Percentiles rank a stretch among this genome's conserved stretches.
Conservation (phyloP, 2,888 invertebrate species). For the Pandemis corylana region DNA sequence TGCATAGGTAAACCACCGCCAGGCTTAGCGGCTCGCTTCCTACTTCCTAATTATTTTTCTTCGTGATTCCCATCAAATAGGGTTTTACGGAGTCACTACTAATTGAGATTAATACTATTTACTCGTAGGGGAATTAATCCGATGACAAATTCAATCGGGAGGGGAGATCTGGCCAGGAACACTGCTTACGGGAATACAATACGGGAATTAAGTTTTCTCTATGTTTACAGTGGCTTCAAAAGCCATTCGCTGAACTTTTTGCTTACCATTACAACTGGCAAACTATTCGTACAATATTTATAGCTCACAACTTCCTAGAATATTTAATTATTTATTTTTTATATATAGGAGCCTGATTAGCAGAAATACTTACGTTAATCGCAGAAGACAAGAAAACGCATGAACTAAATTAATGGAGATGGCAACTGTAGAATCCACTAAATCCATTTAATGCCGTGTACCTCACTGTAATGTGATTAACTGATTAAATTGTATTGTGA, state of each 20-base stretch:
- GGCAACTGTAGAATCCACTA: slow-evolving; percentile 14
- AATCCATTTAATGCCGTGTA: slow-evolving; percentile 22
- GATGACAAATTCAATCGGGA: slow-evolving; percentile 15
- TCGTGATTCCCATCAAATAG: slow-evolving; percentile 24
- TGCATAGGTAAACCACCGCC: slow-evolving; percentile 40
- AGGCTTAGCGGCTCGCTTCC: slow-evolving; percentile 26
- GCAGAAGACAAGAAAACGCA: slow-evolving; percentile 16
- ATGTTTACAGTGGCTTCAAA: background rate
- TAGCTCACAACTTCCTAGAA: background rate
- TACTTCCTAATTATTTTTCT: slow-evolving; percentile 38
- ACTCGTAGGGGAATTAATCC: slow-evolving; percentile 8
- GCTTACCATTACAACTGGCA: background rate
- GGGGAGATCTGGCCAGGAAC: background rate
- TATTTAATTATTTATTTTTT: background rate
- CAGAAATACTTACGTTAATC: slow-evolving; percentile 1
- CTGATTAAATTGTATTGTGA: slow-evolving; percentile 13
- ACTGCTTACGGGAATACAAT: no score
- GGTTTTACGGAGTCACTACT: slow-evolving; percentile 17
- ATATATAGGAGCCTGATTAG: background rate
- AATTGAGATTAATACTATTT: slow-evolving; percentile 30
- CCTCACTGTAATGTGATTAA: slow-evolving; percentile 16
- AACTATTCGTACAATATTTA: background rate
- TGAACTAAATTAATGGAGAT: slow-evolving; percentile 10
- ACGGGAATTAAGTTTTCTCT: background rate
- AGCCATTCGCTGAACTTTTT: background rate